These are phyloP conservation scores for Patiria pectinifera DNA, from an alignment of 53 echinoderm and acorn worm species.

Conservation along the genomic window DNA sequence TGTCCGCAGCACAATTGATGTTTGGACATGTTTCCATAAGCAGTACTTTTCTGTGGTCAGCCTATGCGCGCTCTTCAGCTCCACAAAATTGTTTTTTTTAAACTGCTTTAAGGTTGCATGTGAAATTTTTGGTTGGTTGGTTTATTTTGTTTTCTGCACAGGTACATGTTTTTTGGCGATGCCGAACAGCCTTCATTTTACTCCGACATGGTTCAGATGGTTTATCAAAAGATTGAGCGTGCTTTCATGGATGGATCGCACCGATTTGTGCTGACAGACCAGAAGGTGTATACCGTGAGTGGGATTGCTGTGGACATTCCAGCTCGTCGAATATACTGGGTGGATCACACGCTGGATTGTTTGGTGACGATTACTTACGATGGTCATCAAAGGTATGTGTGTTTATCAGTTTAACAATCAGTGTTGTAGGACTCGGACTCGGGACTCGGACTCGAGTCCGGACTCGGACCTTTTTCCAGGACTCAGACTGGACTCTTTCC, in stretches of 20 bases:
- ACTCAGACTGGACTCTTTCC: no score
- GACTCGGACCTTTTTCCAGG: no score
- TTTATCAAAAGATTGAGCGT: slow-evolving; percentile 50
- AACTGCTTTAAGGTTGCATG: no score
- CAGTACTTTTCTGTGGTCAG: no score
- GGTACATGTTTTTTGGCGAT: slow-evolving; percentile 76
- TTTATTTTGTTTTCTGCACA: slow-evolving; percentile 25
- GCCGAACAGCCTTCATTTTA: neutral
- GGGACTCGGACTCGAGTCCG: no score
- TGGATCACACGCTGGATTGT: slow-evolving; percentile 71
- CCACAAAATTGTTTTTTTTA: no score
- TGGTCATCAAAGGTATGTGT: slow-evolving; percentile 73
- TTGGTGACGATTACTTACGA: slow-evolving; percentile 78
- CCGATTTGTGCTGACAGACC: slow-evolving; percentile 40
- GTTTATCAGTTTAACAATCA: neutral
- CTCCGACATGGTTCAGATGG: neutral
- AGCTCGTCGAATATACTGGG: slow-evolving; percentile 77
- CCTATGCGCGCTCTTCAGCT: no score
- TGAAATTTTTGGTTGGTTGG: neutral
- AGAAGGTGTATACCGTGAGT: slow-evolving; percentile 58
- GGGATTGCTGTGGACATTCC: slow-evolving; percentile 75
- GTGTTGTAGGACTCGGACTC: no score
- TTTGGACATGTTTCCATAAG: no score
- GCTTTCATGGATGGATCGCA: slow-evolving; percentile 85
- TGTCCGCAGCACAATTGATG: no score